Evolutionary conservation across 1,140 invertebrate genomes (phyloP).

Genomic region (Zaprionus taronus): DNA sequence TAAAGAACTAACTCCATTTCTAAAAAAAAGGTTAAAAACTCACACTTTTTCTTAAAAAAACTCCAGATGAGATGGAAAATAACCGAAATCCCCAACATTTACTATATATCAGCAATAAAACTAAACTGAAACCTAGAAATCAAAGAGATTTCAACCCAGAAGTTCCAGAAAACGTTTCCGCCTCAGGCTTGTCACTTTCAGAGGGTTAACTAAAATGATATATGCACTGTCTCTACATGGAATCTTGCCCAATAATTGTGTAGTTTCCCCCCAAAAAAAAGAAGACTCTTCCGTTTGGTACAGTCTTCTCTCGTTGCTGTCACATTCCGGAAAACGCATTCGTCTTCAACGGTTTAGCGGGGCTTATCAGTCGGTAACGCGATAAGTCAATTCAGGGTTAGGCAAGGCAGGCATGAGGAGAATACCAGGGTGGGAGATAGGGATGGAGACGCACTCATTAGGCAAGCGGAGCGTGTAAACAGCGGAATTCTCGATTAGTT

Average conservation of each 20-base stretch:
- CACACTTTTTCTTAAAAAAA: too few relatives aligned
- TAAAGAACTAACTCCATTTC: too few relatives aligned
- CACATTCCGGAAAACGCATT: background rate
- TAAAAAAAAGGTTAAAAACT: too few relatives aligned
- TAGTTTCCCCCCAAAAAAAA: too few relatives aligned
- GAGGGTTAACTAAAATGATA: background rate
- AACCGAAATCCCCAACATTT: too few relatives aligned
- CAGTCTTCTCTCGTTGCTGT: background rate
- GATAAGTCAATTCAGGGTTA: conserved; percentile 12
- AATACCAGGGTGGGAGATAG: background rate
- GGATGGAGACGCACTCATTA: conserved; percentile 51
- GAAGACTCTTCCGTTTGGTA: background rate
- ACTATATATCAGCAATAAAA: too few relatives aligned
- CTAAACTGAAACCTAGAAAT: too few relatives aligned
- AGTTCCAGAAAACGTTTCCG: background rate
- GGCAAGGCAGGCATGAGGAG: background rate
- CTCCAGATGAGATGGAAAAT: too few relatives aligned
- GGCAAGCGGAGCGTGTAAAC: conserved; percentile 79
- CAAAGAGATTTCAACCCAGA: background rate
- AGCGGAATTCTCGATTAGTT: conserved; percentile 69
- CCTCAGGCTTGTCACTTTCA: background rate
- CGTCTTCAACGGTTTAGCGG: conserved; percentile 5
- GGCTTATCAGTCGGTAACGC: background rate
- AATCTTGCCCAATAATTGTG: background rate
- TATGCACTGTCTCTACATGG: background rate